Evolutionary conservation across 2,113 vertebrate species (phyloP).

Genomic region (Gopherus evgoodei): DNA sequence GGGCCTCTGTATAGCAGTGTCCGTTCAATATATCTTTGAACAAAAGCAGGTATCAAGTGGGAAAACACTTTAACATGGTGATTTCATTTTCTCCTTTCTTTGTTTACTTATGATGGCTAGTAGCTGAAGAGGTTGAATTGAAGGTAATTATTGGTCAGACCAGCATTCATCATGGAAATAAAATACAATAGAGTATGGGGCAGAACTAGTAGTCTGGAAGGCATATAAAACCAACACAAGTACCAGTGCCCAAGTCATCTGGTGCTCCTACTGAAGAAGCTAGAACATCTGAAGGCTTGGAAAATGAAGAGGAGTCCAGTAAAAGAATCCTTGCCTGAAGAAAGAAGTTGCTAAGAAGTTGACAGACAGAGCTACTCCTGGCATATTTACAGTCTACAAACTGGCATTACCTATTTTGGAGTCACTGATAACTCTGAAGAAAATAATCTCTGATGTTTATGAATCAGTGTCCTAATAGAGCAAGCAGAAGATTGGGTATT

Average conservation of each 20-base stretch:
- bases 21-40: neutral
- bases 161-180: neutral
- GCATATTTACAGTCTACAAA: neutral
- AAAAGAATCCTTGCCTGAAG: neutral
- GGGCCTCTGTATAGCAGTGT: neutral
- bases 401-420: neutral
- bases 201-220: neutral
- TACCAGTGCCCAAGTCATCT: neutral
- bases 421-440: neutral
- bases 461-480: neutral
- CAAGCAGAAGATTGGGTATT: neutral
- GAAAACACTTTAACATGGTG: neutral
- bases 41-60: neutral
- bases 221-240: neutral
- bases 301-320: neutral
- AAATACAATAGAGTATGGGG: neutral
- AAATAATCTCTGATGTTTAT: neutral
- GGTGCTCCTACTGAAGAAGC: constrained; percentile 8
- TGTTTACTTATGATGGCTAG: neutral
- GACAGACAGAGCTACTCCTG: neutral
- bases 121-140: neutral
- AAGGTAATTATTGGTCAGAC: neutral
- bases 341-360: neutral
- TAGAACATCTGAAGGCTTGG: neutral
- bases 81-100: neutral